These are phyloP conservation scores for Ceratothoa steindachneri DNA, from an alignment of 2,888 invertebrate genomes.

Conservation along the genomic window DNA sequence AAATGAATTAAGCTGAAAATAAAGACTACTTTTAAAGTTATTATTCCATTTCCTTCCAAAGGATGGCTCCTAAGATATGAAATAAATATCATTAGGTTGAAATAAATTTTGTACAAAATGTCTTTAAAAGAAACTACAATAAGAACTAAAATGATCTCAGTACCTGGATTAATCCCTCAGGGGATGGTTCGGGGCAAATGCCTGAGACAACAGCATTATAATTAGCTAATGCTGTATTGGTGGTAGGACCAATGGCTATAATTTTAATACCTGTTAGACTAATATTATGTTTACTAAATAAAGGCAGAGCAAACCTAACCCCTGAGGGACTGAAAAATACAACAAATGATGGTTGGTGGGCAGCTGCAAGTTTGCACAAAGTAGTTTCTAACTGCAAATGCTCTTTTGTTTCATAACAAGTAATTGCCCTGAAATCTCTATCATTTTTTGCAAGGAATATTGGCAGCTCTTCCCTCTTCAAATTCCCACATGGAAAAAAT, in stretches of 20 bases:
- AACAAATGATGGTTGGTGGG: constrained; percentile 16
- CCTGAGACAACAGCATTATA: constrained; percentile 25
- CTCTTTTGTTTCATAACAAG: constrained; percentile 29
- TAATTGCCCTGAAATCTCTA: constrained; percentile 36
- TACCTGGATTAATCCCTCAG: constrained; percentile 14
- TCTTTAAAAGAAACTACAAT: too few species aligned
- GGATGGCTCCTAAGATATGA: too few species aligned
- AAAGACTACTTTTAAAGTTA: too few species aligned
- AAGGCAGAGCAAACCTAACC: constrained; percentile 22
- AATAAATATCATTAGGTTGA: too few species aligned
- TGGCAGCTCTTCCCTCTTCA: constrained; percentile 37
- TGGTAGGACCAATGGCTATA: constrained; percentile 43
- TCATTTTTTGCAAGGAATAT: constrained; percentile 30
- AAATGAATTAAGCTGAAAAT: too few species aligned
- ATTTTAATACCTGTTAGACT: constrained; percentile 21
- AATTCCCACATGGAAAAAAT: constrained; percentile 35
- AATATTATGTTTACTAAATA: not conserved
- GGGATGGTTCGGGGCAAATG: constrained; percentile 30
- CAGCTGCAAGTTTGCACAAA: not conserved
- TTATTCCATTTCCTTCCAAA: too few species aligned
- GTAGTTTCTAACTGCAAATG: constrained; percentile 17
- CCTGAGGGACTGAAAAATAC: constrained; percentile 46
- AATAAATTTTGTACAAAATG: too few species aligned
- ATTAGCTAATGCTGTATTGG: constrained; percentile 30
- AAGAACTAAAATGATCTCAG: too few species aligned